These are phyloP conservation scores for Ascidia mentula DNA, from an alignment of 23 tunicate species.

Conservation along the genomic window DNA sequence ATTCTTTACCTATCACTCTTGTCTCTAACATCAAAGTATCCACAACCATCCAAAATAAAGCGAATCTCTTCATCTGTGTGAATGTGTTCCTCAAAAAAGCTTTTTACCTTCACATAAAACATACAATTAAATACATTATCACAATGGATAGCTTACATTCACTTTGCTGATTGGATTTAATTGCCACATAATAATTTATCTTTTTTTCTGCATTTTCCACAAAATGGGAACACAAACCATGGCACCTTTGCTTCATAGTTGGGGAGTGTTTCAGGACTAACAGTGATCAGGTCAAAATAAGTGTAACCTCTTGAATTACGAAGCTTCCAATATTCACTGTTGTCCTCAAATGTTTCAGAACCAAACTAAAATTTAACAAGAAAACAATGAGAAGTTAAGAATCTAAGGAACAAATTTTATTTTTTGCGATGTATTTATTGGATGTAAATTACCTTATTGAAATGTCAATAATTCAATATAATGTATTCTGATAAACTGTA, in stretches of 20 bases:
- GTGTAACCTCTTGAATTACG: not conserved
- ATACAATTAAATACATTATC: too few species aligned
- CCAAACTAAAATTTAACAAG: not conserved
- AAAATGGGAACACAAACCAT: not conserved
- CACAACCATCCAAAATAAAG: conserved; percentile 67
- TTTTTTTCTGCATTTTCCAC: too few species aligned
- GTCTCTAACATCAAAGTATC: conserved; percentile 91
- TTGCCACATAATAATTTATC: too few species aligned
- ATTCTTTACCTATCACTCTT: conserved; percentile 50
- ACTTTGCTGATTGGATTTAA: too few species aligned
- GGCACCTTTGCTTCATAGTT: not conserved
- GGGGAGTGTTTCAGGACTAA: not conserved
- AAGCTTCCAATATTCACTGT: not conserved
- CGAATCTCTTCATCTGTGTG: conserved; percentile 93
- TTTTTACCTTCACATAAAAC: conserved; percentile 49
- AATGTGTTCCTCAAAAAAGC: conserved; percentile 82
- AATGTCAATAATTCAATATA: too few species aligned
- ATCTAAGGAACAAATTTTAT: too few species aligned
- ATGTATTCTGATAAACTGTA: too few species aligned
- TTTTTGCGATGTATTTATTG: too few species aligned
- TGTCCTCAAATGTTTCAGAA: not conserved
- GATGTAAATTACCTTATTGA: too few species aligned
- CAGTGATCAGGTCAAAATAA: not conserved
- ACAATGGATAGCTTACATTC: too few species aligned
- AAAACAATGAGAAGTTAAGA: too few species aligned